Evolutionary conservation across 2,888 invertebrate genomes (phyloP), one percentile per base, ranked within the genome.

Genomic region (Marasmarcha lunaedactyla): DNA sequence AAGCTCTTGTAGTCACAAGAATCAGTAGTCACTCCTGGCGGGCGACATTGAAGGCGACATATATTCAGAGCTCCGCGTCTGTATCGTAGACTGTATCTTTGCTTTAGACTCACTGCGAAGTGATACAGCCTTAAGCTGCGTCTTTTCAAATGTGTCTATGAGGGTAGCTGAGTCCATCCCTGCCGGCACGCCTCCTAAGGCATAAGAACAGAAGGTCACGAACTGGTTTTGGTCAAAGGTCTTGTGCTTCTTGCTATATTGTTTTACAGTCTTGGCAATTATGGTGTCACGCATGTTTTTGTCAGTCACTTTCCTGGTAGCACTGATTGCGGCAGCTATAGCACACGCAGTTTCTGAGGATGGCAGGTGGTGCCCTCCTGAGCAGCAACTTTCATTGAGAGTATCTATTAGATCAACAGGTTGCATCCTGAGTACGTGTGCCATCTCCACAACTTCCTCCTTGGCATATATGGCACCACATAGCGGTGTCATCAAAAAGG

Each of bases 81-180:
- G n/a, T n/a, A n/a, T n/a, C n/a, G n/a, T n/a, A n/a, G n/a, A n/a
- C n/a, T n/a, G n/a, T n/a, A n/a, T n/a, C n/a, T n/a, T n/a, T n/a
- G n/a, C n/a, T n/a, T n/a, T n/a, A n/a, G n/a, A n/a, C n/a, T 53
- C 52, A 34, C 50, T 58, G 14, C 52, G 42, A 33, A 46, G 39
- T 38, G 47, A 48, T 25, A 51, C 54, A 44, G 63, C 55, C 46
- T 44, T 2, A 36, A 34, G 35, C 36, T n/a, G n/a, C 33, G 9
- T n/a, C n/a, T n/a, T n/a, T n/a, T n/a, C n/a, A n/a, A n/a, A n/a
- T n/a, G n/a, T n/a, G n/a, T 25, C 25, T 25, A 25, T 25, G 5
- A 25, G 9, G 9, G 25, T 25, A 25, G 5, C 25, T 25, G 25
- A 25, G 25, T 25, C 25, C 25, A 25, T 25, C 25, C 25, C 25